Evolutionary conservation across 2,797 vertebrate species (phyloP), one percentile per base, ranked within the genome.

Genomic region (Pithecia hirsuta): DNA sequence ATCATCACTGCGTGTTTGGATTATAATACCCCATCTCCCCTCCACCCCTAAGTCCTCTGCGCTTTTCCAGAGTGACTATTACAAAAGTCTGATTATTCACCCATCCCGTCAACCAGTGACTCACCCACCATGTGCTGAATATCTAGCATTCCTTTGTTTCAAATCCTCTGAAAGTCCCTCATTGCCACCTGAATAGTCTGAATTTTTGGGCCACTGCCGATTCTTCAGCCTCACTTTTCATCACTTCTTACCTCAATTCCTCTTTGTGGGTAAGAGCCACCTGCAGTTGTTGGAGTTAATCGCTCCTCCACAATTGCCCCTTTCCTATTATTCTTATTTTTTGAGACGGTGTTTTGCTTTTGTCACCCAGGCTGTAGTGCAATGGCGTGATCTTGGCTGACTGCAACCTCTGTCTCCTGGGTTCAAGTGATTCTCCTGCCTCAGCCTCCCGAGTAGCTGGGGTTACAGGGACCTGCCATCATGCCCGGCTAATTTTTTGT

Each of bases 21-120:
- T 87, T 52, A 20, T 28, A 41, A 59, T 48, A 17, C 50, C 3
- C 17, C 52, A 11, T 9, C n/a, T 67, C 41, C 17, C 7, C 15
- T 1, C 10, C 17, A 55, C 1, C n/a, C 15, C 22, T 10, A 1
- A 5, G 7, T n/a, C 44, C 13, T 36, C 50, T 50, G 7, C 4
- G 2, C 33, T 44, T 26, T 24, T 10, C 33, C 39, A 4, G 44
- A 82, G 28, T 22, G 80, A 30, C 20, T 20, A 19, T 44, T 24
- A n/a, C 46, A 44, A 19, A 50, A n/a, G 3, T 67, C 19, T 24
- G 19, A 10, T 36, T 52, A n/a, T 41, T 20, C 9, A 22, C 3
- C 59, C 26, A 28, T 17, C 24, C 14, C 0, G 2, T 17, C 75
- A 2, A 10, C 48, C 39, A 48, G 3, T 8, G 48, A 14, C 30